These are phyloP conservation scores for Noctuana brunneofusca DNA, from an alignment of 2,888 invertebrate genomes.

Conservation along the genomic window DNA sequence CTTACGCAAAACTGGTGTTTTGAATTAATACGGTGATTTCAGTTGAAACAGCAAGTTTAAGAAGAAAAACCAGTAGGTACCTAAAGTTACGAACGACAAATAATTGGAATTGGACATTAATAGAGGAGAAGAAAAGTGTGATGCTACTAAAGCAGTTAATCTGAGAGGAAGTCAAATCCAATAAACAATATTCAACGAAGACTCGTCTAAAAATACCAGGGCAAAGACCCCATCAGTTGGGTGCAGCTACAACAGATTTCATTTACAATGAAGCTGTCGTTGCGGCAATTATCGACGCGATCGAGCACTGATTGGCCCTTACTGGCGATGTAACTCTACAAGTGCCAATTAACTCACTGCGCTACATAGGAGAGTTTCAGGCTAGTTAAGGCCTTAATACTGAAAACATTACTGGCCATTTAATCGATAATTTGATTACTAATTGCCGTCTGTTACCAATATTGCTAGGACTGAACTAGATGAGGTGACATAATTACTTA, in stretches of 20 bases:
- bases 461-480: no score
- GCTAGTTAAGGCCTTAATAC: neutral
- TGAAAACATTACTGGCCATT: neutral
- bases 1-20: no score
- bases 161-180: neutral
- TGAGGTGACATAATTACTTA: no score
- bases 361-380: neutral
- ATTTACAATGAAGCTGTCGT: slow-evolving; percentile 30
- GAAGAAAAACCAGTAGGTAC: neutral
- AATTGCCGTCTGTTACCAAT: no score
- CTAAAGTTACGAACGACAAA: neutral
- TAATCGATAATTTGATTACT: no score
- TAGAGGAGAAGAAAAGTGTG: no score
- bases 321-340: slow-evolving; percentile 1
- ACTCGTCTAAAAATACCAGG: slow-evolving; percentile 14
- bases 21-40: no score
- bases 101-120: neutral
- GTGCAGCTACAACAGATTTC: slow-evolving; percentile 20
- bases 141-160: no score
- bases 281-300: slow-evolving; percentile 21
- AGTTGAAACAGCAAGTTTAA: no score
- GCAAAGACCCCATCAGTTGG: slow-evolving; percentile 21
- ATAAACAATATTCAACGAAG: slow-evolving; percentile 17
- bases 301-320: slow-evolving; percentile 24
- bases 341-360: slow-evolving; percentile 24